These are phyloP conservation scores for Drosophila pseudoananassae DNA, from an alignment of 1,140 invertebrate species.

Conservation along the genomic window DNA sequence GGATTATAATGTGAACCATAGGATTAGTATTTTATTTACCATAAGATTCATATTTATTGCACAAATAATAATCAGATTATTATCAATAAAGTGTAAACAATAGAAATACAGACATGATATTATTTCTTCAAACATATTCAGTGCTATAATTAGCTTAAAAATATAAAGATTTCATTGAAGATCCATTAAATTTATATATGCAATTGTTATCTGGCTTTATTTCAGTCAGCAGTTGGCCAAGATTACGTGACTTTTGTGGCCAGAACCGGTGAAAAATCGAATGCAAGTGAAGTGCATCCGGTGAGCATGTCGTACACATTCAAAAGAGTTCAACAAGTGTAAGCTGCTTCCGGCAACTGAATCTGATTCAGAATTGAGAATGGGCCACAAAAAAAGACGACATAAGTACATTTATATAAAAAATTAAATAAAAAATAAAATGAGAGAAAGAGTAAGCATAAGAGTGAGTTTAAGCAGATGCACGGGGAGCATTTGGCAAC, in stretches of 20 bases:
- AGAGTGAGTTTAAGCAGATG: slow-evolving; percentile 21
- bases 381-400: background rate
- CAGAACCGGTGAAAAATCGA: slow-evolving; percentile 11
- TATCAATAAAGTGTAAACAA: too few species aligned
- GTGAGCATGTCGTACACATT: slow-evolving; percentile 21
- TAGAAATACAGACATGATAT: too few species aligned
- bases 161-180: slow-evolving; percentile 1
- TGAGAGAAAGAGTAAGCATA: slow-evolving; percentile 11
- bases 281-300: slow-evolving; percentile 43
- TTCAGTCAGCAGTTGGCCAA: slow-evolving; percentile 22
- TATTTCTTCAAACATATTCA: too few species aligned
- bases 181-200: slow-evolving; percentile 8
- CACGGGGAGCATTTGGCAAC: slow-evolving; percentile 1
- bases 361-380: slow-evolving; percentile 4
- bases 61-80: too few species aligned
- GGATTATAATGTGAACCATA: too few species aligned
- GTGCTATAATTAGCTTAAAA: too few species aligned
- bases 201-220: background rate
- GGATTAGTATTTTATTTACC: too few species aligned
- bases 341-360: slow-evolving; percentile 32
- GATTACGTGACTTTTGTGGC: slow-evolving; percentile 52
- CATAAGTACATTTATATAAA: background rate
- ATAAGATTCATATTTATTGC: too few species aligned
- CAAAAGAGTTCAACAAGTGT: slow-evolving; percentile 41
- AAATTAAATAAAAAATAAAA: background rate